These are phyloP conservation scores for Drosophila imparisetae DNA, from an alignment of 2,888 invertebrate species.

Conservation along the genomic window DNA sequence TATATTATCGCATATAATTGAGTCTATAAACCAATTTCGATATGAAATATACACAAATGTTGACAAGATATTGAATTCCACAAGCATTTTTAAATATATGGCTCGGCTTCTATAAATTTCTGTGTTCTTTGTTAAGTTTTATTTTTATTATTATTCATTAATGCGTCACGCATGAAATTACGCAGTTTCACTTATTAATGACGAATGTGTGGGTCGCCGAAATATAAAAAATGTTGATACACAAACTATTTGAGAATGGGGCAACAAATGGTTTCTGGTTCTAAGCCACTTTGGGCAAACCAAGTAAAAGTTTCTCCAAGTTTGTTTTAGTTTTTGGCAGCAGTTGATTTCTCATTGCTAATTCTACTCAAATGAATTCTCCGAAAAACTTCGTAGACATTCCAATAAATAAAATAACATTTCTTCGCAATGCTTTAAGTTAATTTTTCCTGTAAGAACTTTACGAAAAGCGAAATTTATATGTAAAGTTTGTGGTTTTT, in stretches of 20 bases:
- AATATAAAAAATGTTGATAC: not conserved
- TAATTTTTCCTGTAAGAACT: not conserved
- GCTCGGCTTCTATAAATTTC: not conserved
- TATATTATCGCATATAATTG: not conserved
- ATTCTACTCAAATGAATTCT: not conserved
- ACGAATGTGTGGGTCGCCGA: conserved; percentile 6
- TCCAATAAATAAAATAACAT: not conserved
- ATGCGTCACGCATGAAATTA: conserved; percentile 41
- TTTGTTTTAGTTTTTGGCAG: not conserved
- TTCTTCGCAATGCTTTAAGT: not conserved
- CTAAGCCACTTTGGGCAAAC: not conserved
- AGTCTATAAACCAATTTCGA: not conserved
- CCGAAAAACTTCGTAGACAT: not conserved
- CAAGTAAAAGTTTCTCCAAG: not conserved
- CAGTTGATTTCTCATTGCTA: not conserved
- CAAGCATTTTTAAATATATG: not conserved
- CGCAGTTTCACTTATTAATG: conserved; percentile 33
- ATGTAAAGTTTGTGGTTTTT: not conserved
- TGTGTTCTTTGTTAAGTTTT: conserved; percentile 8
- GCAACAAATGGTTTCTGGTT: not conserved
- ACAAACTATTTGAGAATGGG: not conserved
- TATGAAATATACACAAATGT: not conserved
- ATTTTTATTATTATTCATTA: conserved; percentile 12
- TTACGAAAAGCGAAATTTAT: no score
- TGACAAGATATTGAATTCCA: no score